A percentile compares a stretch with the other conserved stretches of the same genome.
These are phyloP conservation scores for Athene cunicularia DNA, from an alignment of 2,113 vertebrate species.

Conservation along the genomic window DNA sequence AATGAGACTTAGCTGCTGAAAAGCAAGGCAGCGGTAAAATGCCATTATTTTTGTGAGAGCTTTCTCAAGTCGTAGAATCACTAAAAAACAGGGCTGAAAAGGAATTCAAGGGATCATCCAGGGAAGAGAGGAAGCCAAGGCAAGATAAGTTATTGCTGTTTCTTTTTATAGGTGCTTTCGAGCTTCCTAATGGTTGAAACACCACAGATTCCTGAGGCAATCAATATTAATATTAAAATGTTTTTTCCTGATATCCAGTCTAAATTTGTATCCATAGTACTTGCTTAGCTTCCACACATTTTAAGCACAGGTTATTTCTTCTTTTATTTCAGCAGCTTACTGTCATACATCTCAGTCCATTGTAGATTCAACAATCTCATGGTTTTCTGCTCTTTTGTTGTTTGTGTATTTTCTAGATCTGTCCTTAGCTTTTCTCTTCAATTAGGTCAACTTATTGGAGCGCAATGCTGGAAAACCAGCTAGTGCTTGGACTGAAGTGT, in stretches of 20 bases:
- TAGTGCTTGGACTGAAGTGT: not conserved
- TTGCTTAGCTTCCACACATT: not conserved
- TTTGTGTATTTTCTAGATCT: not conserved
- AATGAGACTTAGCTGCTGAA: conserved; percentile 34
- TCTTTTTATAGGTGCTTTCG: not conserved
- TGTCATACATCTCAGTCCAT: not conserved
- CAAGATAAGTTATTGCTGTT: not conserved
- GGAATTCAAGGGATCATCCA: not conserved
- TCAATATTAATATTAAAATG: not conserved
- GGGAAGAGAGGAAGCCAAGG: not conserved
- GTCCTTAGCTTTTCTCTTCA: not conserved
- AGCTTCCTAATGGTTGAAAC: not conserved
- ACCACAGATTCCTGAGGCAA: not conserved
- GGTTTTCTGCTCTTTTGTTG: not conserved
- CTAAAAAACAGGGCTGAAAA: not conserved
- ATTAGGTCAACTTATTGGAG: not conserved
- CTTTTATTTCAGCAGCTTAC: not conserved
- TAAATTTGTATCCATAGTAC: not conserved
- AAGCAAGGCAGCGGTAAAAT: conserved; percentile 18
- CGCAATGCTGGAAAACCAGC: not conserved
- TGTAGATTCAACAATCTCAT: not conserved
- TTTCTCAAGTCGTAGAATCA: not conserved
- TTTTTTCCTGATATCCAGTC: not conserved
- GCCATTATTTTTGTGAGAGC: conserved; percentile 18
- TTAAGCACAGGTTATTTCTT: not conserved